Evolutionary conservation across 2,888 invertebrate species (phyloP).

Genomic region (Sinhomidia bicolor): DNA sequence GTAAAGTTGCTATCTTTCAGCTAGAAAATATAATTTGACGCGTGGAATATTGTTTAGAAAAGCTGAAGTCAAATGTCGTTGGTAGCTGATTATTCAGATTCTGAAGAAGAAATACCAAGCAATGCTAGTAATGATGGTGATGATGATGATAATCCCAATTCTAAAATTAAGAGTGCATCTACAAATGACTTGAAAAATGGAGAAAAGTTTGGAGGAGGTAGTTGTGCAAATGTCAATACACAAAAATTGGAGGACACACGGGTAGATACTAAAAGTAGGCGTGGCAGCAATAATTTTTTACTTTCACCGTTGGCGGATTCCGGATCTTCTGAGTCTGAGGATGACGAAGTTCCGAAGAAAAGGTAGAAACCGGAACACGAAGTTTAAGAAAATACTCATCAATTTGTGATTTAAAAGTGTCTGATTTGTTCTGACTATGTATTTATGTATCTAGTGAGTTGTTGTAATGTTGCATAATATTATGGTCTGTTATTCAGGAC

Average conservation of each 20-base stretch:
- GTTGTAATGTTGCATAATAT: too few relatives aligned
- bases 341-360: constrained; percentile 47
- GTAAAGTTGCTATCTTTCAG: too few relatives aligned
- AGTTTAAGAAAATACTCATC: not conserved
- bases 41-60: too few relatives aligned
- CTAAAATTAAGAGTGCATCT: not conserved
- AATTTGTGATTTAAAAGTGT: too few relatives aligned
- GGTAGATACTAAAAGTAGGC: too few relatives aligned
- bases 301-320: constrained; percentile 21
- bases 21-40: too few relatives aligned
- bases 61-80: constrained; percentile 55
- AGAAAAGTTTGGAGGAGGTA: not conserved
- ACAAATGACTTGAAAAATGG: not conserved
- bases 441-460: too few relatives aligned
- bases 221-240: too few relatives aligned
- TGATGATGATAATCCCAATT: not conserved
- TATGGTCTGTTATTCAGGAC: too few relatives aligned
- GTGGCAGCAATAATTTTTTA: not conserved
- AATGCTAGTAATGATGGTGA: not conserved
- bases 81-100: constrained; percentile 57
- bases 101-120: constrained; percentile 5
- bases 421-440: too few relatives aligned
- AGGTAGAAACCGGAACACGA: not conserved
- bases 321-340: constrained; percentile 32
- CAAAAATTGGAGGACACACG: not conserved